These are phyloP conservation scores for Acrocephalus scirpaceus DNA, from an alignment of 2,797 vertebrate genomes.

Conservation along the genomic window DNA sequence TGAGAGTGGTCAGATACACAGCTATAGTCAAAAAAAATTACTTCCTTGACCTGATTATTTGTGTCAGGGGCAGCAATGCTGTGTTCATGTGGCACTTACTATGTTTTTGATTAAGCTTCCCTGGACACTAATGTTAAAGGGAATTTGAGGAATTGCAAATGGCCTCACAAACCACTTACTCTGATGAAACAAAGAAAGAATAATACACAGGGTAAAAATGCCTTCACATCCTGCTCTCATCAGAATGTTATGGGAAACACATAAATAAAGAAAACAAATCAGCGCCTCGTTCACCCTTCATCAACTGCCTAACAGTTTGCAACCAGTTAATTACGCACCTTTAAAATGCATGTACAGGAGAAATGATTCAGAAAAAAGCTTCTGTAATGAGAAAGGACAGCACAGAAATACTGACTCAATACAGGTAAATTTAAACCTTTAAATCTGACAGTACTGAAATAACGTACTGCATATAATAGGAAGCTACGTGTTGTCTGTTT, in stretches of 20 bases:
- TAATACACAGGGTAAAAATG: conserved; percentile 49
- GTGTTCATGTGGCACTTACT: not conserved
- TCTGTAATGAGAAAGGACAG: conserved; percentile 3
- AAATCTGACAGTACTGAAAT: not conserved
- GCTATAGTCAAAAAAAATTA: not conserved
- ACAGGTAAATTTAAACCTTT: conserved; percentile 29
- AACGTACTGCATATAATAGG: not conserved
- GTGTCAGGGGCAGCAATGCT: not conserved
- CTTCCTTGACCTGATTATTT: not conserved
- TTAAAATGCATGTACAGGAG: conserved; percentile 60
- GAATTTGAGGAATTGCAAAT: conserved; percentile 69
- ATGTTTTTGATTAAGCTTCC: conserved; percentile 47
- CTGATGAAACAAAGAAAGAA: conserved; percentile 53
- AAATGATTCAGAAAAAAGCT: conserved; percentile 64
- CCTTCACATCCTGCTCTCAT: conserved; percentile 32
- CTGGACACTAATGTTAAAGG: conserved; percentile 47
- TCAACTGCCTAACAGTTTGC: conserved; percentile 74
- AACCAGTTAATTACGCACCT: conserved; percentile 73
- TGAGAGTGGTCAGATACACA: not conserved
- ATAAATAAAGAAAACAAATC: conserved; percentile 78
- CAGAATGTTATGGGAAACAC: conserved; percentile 50
- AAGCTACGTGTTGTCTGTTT: not conserved
- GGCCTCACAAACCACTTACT: conserved; percentile 69
- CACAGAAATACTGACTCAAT: not conserved
- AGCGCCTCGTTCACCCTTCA: conserved; percentile 67